Base-by-base conservation (phyloP, 2,797 vertebrate genomes). In the Leucoraja ocellata region DNA sequence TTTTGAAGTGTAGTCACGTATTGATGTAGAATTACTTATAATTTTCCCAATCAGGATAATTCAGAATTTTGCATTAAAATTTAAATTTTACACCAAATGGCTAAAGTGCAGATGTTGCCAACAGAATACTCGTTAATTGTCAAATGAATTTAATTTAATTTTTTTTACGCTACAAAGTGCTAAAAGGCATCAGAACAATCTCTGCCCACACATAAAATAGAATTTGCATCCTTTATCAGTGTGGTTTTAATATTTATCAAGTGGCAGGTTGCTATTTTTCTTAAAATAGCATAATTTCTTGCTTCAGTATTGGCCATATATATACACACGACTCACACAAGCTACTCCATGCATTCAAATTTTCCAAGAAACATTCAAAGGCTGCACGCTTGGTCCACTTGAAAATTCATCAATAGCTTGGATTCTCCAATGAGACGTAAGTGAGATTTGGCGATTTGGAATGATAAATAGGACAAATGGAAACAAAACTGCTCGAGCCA, bases 211-310 rank as follows among this genome's bases (percentile, higher is more conserved):
- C 90, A 28, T 91, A 73, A 16, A 88, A 91, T 91, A 74, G 68
- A 91, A 39, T 91, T 54, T 91, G 90, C 68, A 91, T 74, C 21
- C 90, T 91, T 74, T 91, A 73, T 74, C 36, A 73, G 68, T 11
- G 68, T 74, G 90, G 61, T 36, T 68, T 88, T 88, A 88, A 88
- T 65, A 88, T 88, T 36, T 36, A 79, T 65, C 84, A 23, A 65
- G 63, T 88, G 6, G 63, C 9, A 16, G 84, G 68, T 68, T 36
- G 84, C 84, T 68, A 46, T 73, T 68, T 63, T 88, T 36, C 84
- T 88, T 88, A 65, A 88, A 88, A 88, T 88, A 88, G 84, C 63
- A 68, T 61, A 88, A 65, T n/a, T 88, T 88, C 28, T 88, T 65
- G 32, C 21, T 36, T n/a, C 84, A 88, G 65, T 32, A 68, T 88